Base-by-base conservation (phyloP, 92 coral and sea anemone species). In the Hydrozoanthus gracilis region DNA sequence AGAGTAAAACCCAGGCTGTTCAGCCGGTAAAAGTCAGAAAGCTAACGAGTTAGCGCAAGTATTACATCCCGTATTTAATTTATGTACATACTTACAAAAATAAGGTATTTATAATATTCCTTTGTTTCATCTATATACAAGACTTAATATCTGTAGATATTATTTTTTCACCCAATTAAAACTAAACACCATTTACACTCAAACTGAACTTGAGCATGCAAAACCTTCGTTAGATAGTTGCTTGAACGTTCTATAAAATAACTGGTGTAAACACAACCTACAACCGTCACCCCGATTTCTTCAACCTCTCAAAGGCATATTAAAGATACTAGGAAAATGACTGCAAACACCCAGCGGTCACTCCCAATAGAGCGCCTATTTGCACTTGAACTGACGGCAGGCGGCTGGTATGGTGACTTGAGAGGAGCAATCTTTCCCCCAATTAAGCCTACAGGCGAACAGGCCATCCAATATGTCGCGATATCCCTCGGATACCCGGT, bases 391-490 rank as follows among this genome's bases (percentile, higher is more conserved):
- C 27, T 52, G 7, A 11, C 10, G 45, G 49, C 44, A 9, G 67
- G 49, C 20, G 67, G 48, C 11, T 27, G 18, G 4, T 44, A 77
- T 27, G 68, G 17, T 4, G 50, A 83, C 16, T 71, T 52, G 8
- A 71, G n/a, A 16, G 92, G 92, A 0, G 90, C 70, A 64, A 90
- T 75, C 82, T 76, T 90, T 20, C 92, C 92, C 20, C 15, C 78
- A 0, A 8, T 48, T 4, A 90, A 51, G 13, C 92, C 92, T 3
- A 50, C 89, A 10, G 92, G 90, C 15, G 92, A 87, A 49, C 92
- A 90, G 3, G 91, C 93, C 91, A 87, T 91, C 93, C 93, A 91
- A 66, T 88, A 87, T 7, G 91, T 91, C 13, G 88, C 66, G 16
- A 91, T 91, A 10, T 82, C 77, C 52, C 79, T 87, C 44, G 93